phyloP scores from a whole-genome alignment of 2,888 invertebrate species.

The Aporophyla nigra region DNA sequence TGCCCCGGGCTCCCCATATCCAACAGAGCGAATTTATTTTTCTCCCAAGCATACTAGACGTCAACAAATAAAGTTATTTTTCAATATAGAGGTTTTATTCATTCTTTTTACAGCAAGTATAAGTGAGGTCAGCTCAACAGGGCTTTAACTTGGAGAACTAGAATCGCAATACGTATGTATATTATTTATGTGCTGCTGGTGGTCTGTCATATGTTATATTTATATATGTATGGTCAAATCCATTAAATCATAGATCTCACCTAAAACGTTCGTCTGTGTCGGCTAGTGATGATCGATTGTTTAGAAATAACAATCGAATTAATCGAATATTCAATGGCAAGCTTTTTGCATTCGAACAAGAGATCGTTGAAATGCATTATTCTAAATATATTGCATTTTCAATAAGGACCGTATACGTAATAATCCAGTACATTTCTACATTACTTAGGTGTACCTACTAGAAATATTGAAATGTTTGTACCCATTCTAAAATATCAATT shows the following conservation, averaged over 20 bases:
- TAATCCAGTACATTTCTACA: background rate
- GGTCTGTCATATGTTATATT: conserved; percentile 5
- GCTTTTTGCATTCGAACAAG: conserved; percentile 7
- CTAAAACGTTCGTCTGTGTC: conserved; percentile 8
- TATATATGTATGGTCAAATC: conserved; percentile 17
- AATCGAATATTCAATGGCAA: conserved; percentile 9
- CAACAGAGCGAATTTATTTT: conserved; percentile 87
- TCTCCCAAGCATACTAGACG: conserved; percentile 86
- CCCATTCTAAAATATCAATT: background rate
- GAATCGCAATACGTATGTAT: conserved; percentile 15
- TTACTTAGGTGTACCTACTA: background rate
- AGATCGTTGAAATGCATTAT: background rate
- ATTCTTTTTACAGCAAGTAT: conserved; percentile 76
- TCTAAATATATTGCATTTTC: background rate
- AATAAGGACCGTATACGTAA: background rate
- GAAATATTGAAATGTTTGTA: background rate
- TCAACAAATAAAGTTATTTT: conserved; percentile 90
- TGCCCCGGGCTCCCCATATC: conserved; percentile 82
- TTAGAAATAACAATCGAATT: conserved; percentile 15
- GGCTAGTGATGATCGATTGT: conserved; percentile 37
- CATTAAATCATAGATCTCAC: conserved; percentile 41
- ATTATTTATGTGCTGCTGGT: conserved; percentile 15
- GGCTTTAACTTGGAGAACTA: conserved; percentile 39
- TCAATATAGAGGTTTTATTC: conserved; percentile 84
- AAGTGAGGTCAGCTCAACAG: conserved; percentile 65